phyloP scores from a whole-genome alignment of 2,113 vertebrate species.

The Vanacampus margaritifer region DNA sequence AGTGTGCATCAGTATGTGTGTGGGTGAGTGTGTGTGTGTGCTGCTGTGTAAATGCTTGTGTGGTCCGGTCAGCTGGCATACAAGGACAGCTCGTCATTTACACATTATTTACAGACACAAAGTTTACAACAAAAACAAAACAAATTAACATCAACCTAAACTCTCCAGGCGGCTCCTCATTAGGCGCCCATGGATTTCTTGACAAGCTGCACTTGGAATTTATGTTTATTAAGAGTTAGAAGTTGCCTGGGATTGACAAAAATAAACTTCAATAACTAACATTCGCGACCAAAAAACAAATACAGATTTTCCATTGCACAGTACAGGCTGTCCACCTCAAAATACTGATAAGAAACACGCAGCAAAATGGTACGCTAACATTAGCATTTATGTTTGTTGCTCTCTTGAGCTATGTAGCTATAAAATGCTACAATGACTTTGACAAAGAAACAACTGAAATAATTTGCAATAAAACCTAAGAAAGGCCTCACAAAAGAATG shows the following conservation, averaged over 20 bases:
- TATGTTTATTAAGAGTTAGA: conserved; percentile 26
- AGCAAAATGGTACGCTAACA: no score
- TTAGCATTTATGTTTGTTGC: no score
- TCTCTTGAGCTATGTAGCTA: no score
- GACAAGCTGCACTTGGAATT: conserved; percentile 17
- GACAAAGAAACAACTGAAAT: no score
- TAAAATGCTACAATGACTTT: no score
- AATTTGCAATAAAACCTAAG: no score
- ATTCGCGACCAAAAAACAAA: background rate
- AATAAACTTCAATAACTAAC: background rate
- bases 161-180: conserved; percentile 37
- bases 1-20: conserved; percentile 17
- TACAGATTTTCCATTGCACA: background rate
- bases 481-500: no score
- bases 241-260: conserved; percentile 17
- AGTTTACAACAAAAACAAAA: conserved; percentile 62
- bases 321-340: no score
- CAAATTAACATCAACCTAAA: conserved; percentile 44
- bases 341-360: no score
- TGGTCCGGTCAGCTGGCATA: conserved; percentile 36
- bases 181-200: conserved; percentile 29
- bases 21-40: conserved; percentile 24
- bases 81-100: conserved; percentile 42
- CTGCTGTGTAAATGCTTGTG: conserved; percentile 35
- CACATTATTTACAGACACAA: conserved; percentile 59